Evolutionary conservation across 2,113 vertebrate species (phyloP), one percentile per base, ranked within the genome.

Genomic region (Acanthochromis polyacanthus): DNA sequence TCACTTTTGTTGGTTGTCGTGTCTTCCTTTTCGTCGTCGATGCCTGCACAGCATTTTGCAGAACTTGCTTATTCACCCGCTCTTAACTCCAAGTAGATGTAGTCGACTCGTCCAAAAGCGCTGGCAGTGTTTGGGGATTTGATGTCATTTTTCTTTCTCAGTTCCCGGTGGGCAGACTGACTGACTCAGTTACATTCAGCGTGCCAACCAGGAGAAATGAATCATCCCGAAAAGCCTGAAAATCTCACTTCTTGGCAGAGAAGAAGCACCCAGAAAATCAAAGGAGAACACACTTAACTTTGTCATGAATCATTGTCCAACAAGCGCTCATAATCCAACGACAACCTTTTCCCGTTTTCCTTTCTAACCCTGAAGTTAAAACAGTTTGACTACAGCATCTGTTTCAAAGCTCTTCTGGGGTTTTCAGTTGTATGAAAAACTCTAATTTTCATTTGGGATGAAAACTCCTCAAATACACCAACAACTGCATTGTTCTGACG

Each of bases 201-300:
- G 17, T 58, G 69, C 65, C 61, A 68, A 50, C 45, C 7, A 46
- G 30, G n/a, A 74, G 3, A 20, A 70, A 66, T 72, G 58, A 78
- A 59, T 83, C 65, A 68, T 51, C 57, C 61, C 50, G 58, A 64
- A 56, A 68, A 83, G 55, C 25, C 61, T 71, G 66, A 76, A 79
- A 76, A 81, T 81, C 65, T 45, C 5, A 1, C n/a, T 67, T 67
- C 45, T 59, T 77, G 68, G 68, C 58, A 70, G 56, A 63, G 0
- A 80, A 8, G 9, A 73, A 56, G n/a, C 36, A 22, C 12, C 60
- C 20, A 46, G 19, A 14, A 45, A 80, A 59, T 22, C 16, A 51
- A 55, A 68, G 64, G 30, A 62, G 46, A 48, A 63, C 53, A 71
- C 28, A 5, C 11, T n/a, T 19, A 55, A 75, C 46, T 75, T 75